Evolutionary conservation across 2,113 vertebrate genomes (phyloP).

Genomic region (Macrotus californicus): DNA sequence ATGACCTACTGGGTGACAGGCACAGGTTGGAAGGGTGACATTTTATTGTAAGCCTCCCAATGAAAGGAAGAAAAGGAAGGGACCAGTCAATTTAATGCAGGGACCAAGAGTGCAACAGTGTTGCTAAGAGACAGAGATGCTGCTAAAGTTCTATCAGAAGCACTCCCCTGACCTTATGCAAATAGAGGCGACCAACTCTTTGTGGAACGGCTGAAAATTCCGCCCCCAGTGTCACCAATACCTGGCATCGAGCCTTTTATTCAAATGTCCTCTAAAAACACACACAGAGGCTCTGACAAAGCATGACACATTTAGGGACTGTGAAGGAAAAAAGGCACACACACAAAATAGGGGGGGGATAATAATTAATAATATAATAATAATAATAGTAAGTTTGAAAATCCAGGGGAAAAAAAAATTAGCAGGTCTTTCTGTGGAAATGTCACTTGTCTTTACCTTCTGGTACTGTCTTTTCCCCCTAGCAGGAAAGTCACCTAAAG

Average conservation of each 20-base stretch:
- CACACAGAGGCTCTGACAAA: constrained; percentile 84
- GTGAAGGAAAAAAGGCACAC: constrained; percentile 23
- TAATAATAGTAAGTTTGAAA: constrained; percentile 45
- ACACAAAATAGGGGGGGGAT: background rate
- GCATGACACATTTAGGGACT: constrained; percentile 81
- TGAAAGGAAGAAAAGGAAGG: constrained; percentile 96
- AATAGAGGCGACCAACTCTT: constrained; percentile 93
- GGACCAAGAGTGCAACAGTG: constrained; percentile 92
- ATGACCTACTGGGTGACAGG: constrained; percentile 92
- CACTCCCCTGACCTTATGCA: constrained; percentile 97
- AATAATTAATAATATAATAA: background rate
- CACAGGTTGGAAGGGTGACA: constrained; percentile 94
- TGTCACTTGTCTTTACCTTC: constrained; percentile 79
- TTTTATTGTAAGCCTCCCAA: constrained; percentile 95
- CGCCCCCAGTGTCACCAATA: constrained; percentile 90
- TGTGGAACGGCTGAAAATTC: constrained; percentile 90
- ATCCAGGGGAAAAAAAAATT: background rate
- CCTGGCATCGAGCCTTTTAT: constrained; percentile 92
- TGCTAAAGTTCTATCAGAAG: constrained; percentile 96
- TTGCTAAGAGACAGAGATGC: constrained; percentile 99
- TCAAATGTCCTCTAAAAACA: constrained; percentile 88
- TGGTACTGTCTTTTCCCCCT: constrained; percentile 69
- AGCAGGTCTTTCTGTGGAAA: constrained; percentile 73
- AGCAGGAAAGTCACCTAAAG: constrained; percentile 69
- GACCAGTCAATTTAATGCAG: constrained; percentile 93